These are phyloP conservation scores for Torymus tubicola DNA, from an alignment of 2,888 invertebrate species.

Conservation along the genomic window DNA sequence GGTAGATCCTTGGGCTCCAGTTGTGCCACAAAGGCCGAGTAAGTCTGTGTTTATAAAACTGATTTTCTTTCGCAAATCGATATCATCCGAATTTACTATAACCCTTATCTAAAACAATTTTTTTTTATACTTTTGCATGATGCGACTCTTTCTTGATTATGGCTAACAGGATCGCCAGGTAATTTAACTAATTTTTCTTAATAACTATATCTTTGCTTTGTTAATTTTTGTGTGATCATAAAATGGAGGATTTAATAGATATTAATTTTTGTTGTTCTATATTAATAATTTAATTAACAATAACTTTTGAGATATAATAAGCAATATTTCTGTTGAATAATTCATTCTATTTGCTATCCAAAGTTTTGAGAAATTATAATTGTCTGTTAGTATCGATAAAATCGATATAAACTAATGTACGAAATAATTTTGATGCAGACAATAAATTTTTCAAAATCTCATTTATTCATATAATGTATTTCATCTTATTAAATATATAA, in stretches of 20 bases:
- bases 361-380: slow-evolving; percentile 13
- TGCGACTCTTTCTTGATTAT: slow-evolving; percentile 56
- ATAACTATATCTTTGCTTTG: neutral
- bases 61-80: neutral
- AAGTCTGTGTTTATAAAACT: slow-evolving; percentile 55
- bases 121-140: slow-evolving; percentile 61
- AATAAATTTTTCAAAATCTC: neutral
- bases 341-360: slow-evolving; percentile 16
- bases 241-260: too few relatives aligned
- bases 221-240: too few relatives aligned
- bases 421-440: too few relatives aligned
- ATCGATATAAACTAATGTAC: too few relatives aligned
- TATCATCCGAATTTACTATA: neutral
- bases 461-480: neutral
- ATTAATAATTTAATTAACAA: too few relatives aligned
- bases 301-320: too few relatives aligned
- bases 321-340: neutral
- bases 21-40: slow-evolving; percentile 74
- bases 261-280: too few relatives aligned
- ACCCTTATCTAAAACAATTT: slow-evolving; percentile 46
- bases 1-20: slow-evolving; percentile 82
- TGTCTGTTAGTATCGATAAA: neutral
- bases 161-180: slow-evolving; percentile 63
- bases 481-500: neutral
- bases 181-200: slow-evolving; percentile 44